These are phyloP conservation scores for Ciconia boyciana DNA, from an alignment of 2,113 vertebrate species.

Conservation along the genomic window DNA sequence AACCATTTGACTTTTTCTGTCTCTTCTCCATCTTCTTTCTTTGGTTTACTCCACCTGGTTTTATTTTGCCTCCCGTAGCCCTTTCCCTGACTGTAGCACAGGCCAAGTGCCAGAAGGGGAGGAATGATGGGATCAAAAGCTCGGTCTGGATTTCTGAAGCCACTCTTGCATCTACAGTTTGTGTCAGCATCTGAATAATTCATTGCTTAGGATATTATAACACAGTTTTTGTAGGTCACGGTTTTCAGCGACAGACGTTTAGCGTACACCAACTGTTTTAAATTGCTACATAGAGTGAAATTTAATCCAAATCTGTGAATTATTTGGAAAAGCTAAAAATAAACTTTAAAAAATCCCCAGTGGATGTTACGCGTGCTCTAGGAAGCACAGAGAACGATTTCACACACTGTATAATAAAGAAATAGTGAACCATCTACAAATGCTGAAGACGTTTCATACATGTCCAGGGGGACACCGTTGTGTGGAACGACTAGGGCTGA, in stretches of 20 bases:
- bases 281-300: not conserved
- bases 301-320: conserved; percentile 53
- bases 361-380: fast-evolving
- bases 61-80: not conserved
- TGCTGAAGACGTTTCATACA: fast-evolving
- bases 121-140: not conserved
- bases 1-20: not conserved
- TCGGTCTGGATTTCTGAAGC: not conserved
- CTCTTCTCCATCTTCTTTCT: not conserved
- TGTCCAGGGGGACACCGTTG: fast-evolving
- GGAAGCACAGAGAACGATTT: not conserved
- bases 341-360: not conserved
- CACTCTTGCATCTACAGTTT: not conserved
- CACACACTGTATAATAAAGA: fast-evolving
- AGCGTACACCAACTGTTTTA: not conserved
- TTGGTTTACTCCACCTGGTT: fast-evolving
- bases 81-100: not conserved
- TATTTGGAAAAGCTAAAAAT: conserved; percentile 38
- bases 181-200: not conserved
- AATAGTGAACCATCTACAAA: not conserved
- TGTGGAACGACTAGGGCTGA: not conserved
- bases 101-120: not conserved
- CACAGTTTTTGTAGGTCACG: conserved; percentile 8
- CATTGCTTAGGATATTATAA: not conserved
- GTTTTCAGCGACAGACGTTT: not conserved